phyloP scores from a whole-genome alignment of 2,113 vertebrate species.

The Neomonachus schauinslandi region DNA sequence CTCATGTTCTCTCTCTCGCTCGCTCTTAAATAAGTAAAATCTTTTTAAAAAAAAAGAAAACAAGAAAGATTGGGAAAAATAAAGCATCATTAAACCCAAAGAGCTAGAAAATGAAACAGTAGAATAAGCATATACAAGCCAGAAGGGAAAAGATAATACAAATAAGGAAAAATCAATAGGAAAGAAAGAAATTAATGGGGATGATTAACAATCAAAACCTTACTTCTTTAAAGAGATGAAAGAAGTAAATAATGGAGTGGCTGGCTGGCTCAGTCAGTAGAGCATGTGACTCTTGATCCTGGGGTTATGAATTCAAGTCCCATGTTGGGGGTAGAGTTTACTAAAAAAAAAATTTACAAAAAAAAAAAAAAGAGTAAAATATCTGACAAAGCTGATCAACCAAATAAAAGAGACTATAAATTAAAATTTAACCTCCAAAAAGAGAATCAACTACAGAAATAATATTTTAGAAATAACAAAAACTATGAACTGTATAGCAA shows the following conservation, averaged over 20 bases:
- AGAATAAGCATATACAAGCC: background rate
- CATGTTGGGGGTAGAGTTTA: background rate
- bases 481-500: background rate
- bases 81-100: background rate
- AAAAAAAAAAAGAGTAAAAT: background rate
- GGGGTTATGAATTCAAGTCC: background rate
- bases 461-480: background rate
- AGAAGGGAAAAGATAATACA: background rate
- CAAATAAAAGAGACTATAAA: background rate
- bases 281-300: background rate
- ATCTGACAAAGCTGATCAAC: background rate
- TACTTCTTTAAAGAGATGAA: background rate
- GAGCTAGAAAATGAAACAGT: background rate
- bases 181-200: background rate
- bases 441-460: background rate
- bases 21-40: no score
- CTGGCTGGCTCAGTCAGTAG: background rate
- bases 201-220: background rate
- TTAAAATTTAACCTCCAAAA: background rate
- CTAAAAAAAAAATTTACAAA: background rate
- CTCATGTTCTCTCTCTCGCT: no score
- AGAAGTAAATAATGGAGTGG: background rate
- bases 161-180: background rate
- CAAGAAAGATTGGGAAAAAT: background rate
- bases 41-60: background rate